Percentiles rank a stretch among this genome's conserved stretches.
Evolutionary conservation across 2,113 vertebrate species (phyloP).

Genomic region (Sebastes schlegelii): DNA sequence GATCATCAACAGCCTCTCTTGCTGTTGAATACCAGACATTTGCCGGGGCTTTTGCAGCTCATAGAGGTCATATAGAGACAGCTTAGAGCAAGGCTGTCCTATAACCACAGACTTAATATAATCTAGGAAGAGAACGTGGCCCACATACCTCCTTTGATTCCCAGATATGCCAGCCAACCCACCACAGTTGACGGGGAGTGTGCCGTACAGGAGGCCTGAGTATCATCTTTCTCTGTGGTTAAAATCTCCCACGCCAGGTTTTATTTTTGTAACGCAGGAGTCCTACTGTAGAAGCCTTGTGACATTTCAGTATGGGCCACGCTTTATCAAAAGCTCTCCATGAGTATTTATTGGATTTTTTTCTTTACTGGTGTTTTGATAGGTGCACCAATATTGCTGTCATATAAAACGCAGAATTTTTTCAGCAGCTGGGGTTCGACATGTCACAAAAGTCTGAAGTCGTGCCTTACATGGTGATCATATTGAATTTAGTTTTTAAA

Average conservation of each 20-base stretch:
- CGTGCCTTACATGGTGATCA: not conserved
- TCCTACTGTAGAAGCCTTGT: slow-evolving; percentile 48
- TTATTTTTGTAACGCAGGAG: slow-evolving; percentile 70
- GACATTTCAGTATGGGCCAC: slow-evolving; percentile 64
- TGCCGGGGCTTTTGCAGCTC: slow-evolving; percentile 69
- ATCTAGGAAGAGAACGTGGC: slow-evolving; percentile 72
- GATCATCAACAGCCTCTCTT: slow-evolving; percentile 39
- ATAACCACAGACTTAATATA: slow-evolving; percentile 77
- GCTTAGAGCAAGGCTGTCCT: slow-evolving; percentile 68
- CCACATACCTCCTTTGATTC: slow-evolving; percentile 78
- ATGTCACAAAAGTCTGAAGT: not conserved
- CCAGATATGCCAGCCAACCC: slow-evolving; percentile 58
- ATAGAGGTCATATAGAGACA: slow-evolving; percentile 67
- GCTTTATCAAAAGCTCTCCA: not conserved
- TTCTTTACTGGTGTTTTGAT: slow-evolving; percentile 45
- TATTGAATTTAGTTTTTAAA: not conserved
- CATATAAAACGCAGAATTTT: slow-evolving; percentile 1
- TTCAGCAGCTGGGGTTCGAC: not conserved
- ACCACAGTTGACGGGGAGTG: slow-evolving; percentile 64
- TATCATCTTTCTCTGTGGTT: slow-evolving; percentile 64
- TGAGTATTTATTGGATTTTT: slow-evolving; percentile 45
- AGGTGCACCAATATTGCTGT: not conserved
- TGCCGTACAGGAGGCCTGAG: slow-evolving; percentile 57
- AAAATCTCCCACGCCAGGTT: slow-evolving; percentile 56
- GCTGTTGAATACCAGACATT: slow-evolving; percentile 70